Evolutionary conservation across 2,797 vertebrate species (phyloP).

Genomic region (Crocodylus rhombifer): DNA sequence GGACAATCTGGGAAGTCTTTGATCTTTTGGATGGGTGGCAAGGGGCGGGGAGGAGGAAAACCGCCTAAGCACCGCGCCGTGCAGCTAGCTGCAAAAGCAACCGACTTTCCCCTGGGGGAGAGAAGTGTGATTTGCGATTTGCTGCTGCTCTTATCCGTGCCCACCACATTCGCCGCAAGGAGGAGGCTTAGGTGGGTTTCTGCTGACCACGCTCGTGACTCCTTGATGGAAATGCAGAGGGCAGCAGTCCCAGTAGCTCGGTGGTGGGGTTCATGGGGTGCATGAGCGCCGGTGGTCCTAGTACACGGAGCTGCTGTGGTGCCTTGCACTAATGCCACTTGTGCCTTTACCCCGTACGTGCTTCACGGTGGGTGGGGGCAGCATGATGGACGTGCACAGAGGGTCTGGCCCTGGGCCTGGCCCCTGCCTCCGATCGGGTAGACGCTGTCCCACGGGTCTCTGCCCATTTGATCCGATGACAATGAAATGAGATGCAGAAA

Average conservation of each 20-base stretch:
- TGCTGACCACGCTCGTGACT: no score
- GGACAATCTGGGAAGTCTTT: slow-evolving; percentile 14
- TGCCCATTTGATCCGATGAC: no score
- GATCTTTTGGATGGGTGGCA: background rate
- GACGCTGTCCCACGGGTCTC: no score
- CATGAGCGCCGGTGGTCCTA: fast-evolving
- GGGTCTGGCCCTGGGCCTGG: no score
- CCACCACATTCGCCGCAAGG: background rate
- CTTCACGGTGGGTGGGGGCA: no score
- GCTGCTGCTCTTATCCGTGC: fast-evolving
- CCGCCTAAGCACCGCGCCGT: background rate
- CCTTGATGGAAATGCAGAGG: background rate
- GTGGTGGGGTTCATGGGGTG: fast-evolving
- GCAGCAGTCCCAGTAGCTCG: fast-evolving
- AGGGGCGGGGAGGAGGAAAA: slow-evolving; percentile 25
- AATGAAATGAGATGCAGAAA: no score
- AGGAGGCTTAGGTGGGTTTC: background rate
- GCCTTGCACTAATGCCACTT: no score
- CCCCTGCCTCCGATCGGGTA: no score
- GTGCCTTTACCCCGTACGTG: no score
- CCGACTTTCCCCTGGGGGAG: slow-evolving; percentile 30
- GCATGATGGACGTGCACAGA: no score
- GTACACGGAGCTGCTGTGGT: fast-evolving
- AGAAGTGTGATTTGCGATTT: background rate
- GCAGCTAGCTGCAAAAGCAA: slow-evolving; percentile 8